A percentile compares a stretch with the other conserved stretches of the same genome.
Evolutionary conservation across 23 tunicate species (phyloP).

Genomic region (Ciona savignyi): DNA sequence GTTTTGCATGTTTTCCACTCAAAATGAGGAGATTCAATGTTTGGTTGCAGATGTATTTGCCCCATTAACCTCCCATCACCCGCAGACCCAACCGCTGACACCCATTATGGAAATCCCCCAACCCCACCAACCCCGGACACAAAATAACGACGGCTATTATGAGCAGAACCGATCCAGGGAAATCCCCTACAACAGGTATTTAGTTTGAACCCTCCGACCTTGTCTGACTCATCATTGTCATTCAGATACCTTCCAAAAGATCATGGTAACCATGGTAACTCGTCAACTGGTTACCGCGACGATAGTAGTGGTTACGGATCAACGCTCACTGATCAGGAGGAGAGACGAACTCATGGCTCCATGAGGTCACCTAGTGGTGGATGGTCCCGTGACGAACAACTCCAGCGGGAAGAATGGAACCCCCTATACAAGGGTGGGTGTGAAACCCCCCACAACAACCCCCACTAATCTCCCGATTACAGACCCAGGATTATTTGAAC

Average conservation of each 20-base stretch:
- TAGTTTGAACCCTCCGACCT: background rate
- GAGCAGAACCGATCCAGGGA: background rate
- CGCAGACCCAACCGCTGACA: slow-evolving; percentile 18
- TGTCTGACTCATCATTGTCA: background rate
- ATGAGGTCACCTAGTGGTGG: background rate
- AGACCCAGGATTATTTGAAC: too few species aligned
- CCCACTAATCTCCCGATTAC: background rate
- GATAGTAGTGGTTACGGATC: slow-evolving; percentile 91
- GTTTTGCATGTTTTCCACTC: too few species aligned
- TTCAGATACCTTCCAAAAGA: background rate
- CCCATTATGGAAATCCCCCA: slow-evolving; percentile 24
- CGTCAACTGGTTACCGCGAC: slow-evolving; percentile 13
- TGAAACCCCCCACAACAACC: background rate
- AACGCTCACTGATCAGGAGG: slow-evolving; percentile 32
- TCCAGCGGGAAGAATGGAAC: slow-evolving; percentile 1
- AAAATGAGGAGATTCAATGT: too few species aligned
- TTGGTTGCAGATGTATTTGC: too few species aligned
- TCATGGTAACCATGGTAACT: background rate
- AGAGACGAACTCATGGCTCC: background rate
- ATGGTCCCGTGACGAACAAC: background rate
- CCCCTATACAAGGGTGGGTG: background rate
- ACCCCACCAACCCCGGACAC: background rate
- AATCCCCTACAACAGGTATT: slow-evolving; percentile 17
- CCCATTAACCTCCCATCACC: background rate
- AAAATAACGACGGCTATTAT: background rate